A percentile compares a stretch with the other conserved stretches of the same genome.
These are phyloP conservation scores for Lasioglossum albipes DNA, from an alignment of 1,140 invertebrate species.

Conservation along the genomic window DNA sequence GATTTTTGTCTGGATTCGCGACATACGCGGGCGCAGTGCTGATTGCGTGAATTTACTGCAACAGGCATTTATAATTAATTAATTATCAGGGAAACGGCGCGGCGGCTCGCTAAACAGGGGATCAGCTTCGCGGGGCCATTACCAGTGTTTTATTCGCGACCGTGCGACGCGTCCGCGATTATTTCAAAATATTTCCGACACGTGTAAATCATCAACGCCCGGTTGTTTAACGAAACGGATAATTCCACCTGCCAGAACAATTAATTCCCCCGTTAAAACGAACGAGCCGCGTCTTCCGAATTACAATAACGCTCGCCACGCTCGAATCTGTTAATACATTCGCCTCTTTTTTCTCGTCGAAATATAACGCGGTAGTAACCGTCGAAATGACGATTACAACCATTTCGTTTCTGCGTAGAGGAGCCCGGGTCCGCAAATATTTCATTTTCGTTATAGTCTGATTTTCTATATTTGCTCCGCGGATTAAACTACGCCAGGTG, in stretches of 20 bases:
- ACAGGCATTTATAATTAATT: slow-evolving; percentile 17
- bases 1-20: background rate
- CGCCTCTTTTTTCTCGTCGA: too few relatives aligned
- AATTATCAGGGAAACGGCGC: background rate
- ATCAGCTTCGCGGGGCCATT: slow-evolving; percentile 12
- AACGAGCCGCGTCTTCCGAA: background rate
- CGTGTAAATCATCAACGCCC: slow-evolving; percentile 10
- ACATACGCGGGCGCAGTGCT: background rate
- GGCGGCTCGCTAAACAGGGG: background rate
- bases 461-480: background rate
- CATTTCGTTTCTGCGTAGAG: too few relatives aligned
- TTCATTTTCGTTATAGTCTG: background rate
- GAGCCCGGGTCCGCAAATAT: background rate
- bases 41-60: background rate
- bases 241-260: slow-evolving; percentile 4
- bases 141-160: slow-evolving; percentile 18
- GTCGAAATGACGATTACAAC: too few relatives aligned
- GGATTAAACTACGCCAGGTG: background rate
- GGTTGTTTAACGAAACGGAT: slow-evolving; percentile 23
- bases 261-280: slow-evolving; percentile 12
- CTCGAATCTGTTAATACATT: background rate
- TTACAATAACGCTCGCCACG: background rate
- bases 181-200: slow-evolving; percentile 20
- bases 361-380: too few relatives aligned
- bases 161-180: background rate